Base-by-base conservation (phyloP, 64 coral and sea anemone species). In the Montipora cactus region DNA sequence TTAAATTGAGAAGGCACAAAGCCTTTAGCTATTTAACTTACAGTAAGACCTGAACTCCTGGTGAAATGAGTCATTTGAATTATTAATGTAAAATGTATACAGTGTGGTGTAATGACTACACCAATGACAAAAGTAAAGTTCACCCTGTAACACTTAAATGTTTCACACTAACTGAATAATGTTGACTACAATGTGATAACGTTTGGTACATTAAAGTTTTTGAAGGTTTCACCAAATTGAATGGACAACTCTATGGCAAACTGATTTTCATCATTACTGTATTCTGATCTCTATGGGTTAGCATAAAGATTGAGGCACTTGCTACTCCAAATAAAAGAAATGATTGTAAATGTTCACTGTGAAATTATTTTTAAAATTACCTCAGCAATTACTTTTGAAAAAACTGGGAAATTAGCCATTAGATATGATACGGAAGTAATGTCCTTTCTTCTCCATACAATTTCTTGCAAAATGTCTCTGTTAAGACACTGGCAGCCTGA, bases 361-460 rank as follows among this genome's bases (percentile, higher is more conserved):
- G 59, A 64, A 64, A 89, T 89, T 77, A 78, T 89, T 62, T 55
- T 28, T 28, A 89, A 89, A 74, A 89, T 89, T 78, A 8, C 73
- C 73, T 89, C 73, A 3, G 87, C 87, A 89, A 61, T 18, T 53
- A 73, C 25, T 3, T 44, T 55, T 77, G 74, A 59, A 53, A 89
- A 89, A 59, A 89, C 59, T 75, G 72, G 87, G 18, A 89, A 89
- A 25, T 77, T 89, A 23, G 53, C 73, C 52, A 78, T 89, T n/a
- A 89, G 73, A 76, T 89, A 78, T n/a, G 87, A 49, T 14, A 64
- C 59, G 14, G 59, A 64, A 87, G 62, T 47, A 87, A 87, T 87
- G 4, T 87, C 49, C 49, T 83, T 8, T 50, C 83, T 87, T 73
- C 64, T 87, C 19, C 59, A 70, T 13, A 87, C 83, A 73, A 87